A percentile compares a stretch with the other conserved stretches of the same genome.
Evolutionary conservation across 2,888 invertebrate species (phyloP).

Genomic region (Anthoptus insignis): DNA sequence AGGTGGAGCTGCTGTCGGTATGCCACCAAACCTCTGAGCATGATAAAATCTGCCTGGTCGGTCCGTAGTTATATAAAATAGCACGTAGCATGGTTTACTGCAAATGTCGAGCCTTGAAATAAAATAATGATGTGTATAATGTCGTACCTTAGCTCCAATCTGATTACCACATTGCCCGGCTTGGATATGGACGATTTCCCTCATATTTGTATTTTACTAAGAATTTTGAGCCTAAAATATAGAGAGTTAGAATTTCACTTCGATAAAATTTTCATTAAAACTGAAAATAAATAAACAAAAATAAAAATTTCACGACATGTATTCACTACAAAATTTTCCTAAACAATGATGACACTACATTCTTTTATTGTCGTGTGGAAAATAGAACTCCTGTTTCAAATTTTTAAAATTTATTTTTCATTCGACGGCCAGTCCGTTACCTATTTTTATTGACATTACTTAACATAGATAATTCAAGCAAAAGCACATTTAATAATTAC

Average conservation of each 20-base stretch:
- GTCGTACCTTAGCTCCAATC: slow-evolving; percentile 92
- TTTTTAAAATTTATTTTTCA: slow-evolving; percentile 8
- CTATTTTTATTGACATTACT: not conserved
- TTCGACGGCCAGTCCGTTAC: not conserved
- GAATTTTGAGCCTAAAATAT: slow-evolving; percentile 46
- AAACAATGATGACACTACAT: slow-evolving; percentile 36
- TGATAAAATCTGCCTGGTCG: no score
- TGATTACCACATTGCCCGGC: slow-evolving; percentile 87
- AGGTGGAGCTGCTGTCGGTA: no score
- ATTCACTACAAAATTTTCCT: slow-evolving; percentile 43
- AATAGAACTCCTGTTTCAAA: slow-evolving; percentile 13
- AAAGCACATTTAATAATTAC: no score
- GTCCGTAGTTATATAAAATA: no score
- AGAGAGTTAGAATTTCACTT: slow-evolving; percentile 43
- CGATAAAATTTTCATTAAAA: slow-evolving; percentile 25
- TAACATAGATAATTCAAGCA: not conserved
- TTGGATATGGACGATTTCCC: slow-evolving; percentile 94
- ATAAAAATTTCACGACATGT: slow-evolving; percentile 32
- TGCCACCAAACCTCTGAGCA: no score
- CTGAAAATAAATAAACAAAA: not conserved
- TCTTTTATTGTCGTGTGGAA: slow-evolving; percentile 9
- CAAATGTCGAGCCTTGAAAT: no score
- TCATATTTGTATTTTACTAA: slow-evolving; percentile 85
- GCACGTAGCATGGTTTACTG: no score
- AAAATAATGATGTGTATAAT: no score